Conservation (phyloP, 2,888 invertebrate genomes). For the Hirtodrosophila duncani region DNA sequence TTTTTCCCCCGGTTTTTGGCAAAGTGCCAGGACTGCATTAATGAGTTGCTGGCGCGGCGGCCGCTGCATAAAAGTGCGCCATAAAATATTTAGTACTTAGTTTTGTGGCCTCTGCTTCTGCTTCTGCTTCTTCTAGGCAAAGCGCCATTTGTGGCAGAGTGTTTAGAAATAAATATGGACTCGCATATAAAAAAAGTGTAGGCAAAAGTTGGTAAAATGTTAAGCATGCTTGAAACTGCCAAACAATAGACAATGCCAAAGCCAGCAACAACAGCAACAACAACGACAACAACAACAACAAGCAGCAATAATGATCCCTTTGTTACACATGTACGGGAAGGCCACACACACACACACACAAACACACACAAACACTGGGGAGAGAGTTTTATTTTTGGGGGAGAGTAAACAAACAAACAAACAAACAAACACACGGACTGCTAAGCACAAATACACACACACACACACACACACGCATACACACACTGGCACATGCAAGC, state of each 20-base stretch:
- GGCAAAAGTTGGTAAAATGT: constrained; percentile 45
- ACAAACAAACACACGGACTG: constrained; percentile 7
- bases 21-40: neutral
- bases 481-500: constrained; percentile 5
- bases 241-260: constrained; percentile 50
- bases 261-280: neutral
- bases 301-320: constrained; percentile 54
- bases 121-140: constrained; percentile 14
- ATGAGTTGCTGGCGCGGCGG: neutral
- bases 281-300: constrained; percentile 6
- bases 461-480: constrained; percentile 8
- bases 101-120: constrained; percentile 34
- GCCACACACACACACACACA: constrained; percentile 10
- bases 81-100: constrained; percentile 65
- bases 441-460: constrained; percentile 13
- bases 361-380: neutral
- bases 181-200: constrained; percentile 32
- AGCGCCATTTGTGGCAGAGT: constrained; percentile 4
- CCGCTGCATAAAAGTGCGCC: constrained; percentile 24
- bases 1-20: constrained; percentile 8
- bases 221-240: constrained; percentile 58
- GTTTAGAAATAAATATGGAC: neutral
- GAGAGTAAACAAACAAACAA: constrained; percentile 27
- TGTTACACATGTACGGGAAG: constrained; percentile 45
- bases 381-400: neutral